Percentiles rank a stretch among this genome's conserved stretches.
These are phyloP conservation scores for Rhabditoides inermis DNA, from an alignment of 2,888 invertebrate species.

Conservation along the genomic window DNA sequence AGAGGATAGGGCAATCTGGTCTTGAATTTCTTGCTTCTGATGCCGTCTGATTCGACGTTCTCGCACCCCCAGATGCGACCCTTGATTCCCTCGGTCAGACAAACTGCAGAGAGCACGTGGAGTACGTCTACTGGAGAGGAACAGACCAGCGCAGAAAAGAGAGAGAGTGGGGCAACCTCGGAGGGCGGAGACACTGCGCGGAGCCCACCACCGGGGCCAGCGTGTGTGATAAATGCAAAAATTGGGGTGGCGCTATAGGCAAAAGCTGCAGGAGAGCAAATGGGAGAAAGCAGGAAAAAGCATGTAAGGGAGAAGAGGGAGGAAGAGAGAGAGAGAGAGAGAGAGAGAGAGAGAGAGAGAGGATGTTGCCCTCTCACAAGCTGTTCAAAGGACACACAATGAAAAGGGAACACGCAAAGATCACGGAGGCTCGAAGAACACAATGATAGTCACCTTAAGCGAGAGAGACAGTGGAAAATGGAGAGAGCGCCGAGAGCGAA, in stretches of 20 bases:
- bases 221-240: neutral
- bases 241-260: neutral
- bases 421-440: too few relatives aligned
- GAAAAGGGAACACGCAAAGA: neutral
- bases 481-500: neutral
- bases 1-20: too few relatives aligned
- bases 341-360: conserved; percentile 1
- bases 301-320: neutral
- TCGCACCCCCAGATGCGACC: too few relatives aligned
- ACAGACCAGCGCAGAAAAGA: too few relatives aligned
- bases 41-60: too few relatives aligned
- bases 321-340: neutral
- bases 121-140: too few relatives aligned
- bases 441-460: neutral
- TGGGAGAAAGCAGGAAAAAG: too few relatives aligned
- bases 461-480: neutral
- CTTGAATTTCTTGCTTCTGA: too few relatives aligned
- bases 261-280: too few relatives aligned
- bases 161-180: neutral
- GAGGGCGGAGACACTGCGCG: too few relatives aligned
- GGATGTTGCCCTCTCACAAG: neutral
- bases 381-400: neutral
- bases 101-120: too few relatives aligned
- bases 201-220: neutral
- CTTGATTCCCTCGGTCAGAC: too few relatives aligned